A percentile compares a stretch with the other conserved stretches of the same genome.
Evolutionary conservation across 2,113 vertebrate genomes (phyloP).

Genomic region (Phalacrocorax aristotelis): DNA sequence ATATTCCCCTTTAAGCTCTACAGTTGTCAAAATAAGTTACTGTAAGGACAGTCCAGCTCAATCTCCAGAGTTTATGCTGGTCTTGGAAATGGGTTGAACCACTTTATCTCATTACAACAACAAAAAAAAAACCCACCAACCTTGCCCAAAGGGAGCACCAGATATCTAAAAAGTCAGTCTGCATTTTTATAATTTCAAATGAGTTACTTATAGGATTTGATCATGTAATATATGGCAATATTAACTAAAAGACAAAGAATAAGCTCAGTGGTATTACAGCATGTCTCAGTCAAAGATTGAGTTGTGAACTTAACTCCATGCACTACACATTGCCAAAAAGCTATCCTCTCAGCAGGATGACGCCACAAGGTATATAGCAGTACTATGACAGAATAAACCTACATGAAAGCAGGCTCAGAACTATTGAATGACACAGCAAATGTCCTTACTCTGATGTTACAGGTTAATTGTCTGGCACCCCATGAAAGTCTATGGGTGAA

Average conservation of each 20-base stretch:
- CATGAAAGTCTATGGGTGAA: neutral
- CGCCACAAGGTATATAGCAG: neutral
- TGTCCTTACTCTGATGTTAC: neutral
- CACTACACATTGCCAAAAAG: neutral
- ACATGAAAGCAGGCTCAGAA: neutral
- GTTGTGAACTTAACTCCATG: neutral
- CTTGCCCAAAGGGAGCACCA: neutral
- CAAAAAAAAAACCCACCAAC: neutral
- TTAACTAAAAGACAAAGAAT: neutral
- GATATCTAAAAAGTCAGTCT: neutral
- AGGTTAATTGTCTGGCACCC: conserved; percentile 8
- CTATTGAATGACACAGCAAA: neutral
- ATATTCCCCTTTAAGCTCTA: neutral
- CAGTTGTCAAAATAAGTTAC: neutral
- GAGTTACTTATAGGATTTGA: neutral
- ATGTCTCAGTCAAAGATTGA: neutral
- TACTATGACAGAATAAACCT: neutral
- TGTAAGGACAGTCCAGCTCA: neutral
- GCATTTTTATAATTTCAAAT: neutral
- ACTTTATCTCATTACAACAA: neutral
- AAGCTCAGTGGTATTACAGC: neutral
- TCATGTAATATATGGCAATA: neutral
- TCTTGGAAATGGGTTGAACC: neutral
- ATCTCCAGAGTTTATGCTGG: neutral
- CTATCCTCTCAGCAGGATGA: neutral